Conservation (phyloP, 1,140 invertebrate species). For the Microplitis demolitor region DNA sequence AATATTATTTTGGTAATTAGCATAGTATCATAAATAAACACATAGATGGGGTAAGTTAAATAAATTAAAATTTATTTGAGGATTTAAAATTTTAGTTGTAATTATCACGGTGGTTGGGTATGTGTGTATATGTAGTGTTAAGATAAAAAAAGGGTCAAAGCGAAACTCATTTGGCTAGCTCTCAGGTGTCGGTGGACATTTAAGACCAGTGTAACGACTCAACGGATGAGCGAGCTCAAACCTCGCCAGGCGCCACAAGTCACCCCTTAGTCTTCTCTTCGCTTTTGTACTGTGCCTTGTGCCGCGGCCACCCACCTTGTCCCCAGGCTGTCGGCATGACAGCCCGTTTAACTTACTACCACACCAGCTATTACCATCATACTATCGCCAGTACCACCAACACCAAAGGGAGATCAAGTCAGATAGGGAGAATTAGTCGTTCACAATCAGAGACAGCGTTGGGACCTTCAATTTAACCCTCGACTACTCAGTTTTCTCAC, state of each 20-base stretch:
- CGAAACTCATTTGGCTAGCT: background rate
- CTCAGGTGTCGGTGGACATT: conserved; percentile 22
- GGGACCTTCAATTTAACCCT: conserved; percentile 4
- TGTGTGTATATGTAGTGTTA: too few relatives aligned
- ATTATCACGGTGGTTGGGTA: too few relatives aligned
- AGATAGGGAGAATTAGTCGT: conserved; percentile 3
- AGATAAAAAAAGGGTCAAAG: background rate
- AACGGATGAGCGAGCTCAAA: conserved; percentile 24
- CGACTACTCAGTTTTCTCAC: background rate
- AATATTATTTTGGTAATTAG: too few relatives aligned
- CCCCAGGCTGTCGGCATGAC: conserved; percentile 23
- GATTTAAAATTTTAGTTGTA: background rate
- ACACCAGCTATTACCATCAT: background rate
- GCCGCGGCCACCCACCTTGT: conserved; percentile 15
- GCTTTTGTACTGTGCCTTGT: background rate
- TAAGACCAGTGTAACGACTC: conserved; percentile 20
- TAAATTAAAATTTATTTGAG: too few relatives aligned
- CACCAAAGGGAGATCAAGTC: background rate
- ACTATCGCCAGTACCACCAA: background rate
- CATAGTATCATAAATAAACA: too few relatives aligned
- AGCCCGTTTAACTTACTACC: conserved; percentile 20
- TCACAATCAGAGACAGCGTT: conserved; percentile 1
- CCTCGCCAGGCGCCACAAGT: conserved; percentile 20
- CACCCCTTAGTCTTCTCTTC: conserved; percentile 5
- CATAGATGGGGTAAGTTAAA: too few relatives aligned